Percentiles rank a stretch among this genome's conserved stretches.
Conservation (phyloP, 2,797 vertebrate genomes). For the Chelidonichthys spinosus region DNA sequence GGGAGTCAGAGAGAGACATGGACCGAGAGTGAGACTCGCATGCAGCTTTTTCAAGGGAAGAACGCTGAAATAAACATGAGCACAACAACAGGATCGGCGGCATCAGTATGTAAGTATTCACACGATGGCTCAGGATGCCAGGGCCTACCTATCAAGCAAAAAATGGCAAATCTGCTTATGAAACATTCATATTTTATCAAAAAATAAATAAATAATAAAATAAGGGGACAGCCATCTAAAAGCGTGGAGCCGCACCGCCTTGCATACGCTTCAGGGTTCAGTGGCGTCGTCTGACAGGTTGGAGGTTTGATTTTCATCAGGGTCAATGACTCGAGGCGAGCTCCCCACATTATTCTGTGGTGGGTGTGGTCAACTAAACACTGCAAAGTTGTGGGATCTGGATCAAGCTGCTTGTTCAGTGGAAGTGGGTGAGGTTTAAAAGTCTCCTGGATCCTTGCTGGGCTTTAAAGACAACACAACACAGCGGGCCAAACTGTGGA, state of each 20-base stretch:
- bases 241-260: conserved; percentile 14
- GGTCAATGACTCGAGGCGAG: conserved; percentile 41
- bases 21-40: conserved; percentile 20
- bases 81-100: conserved; percentile 47
- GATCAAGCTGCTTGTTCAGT: conserved; percentile 11
- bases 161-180: conserved; percentile 55
- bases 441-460: not conserved
- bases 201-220: conserved; percentile 20
- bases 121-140: conserved; percentile 16
- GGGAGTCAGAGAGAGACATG: conserved; percentile 12
- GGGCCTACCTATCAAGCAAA: conserved; percentile 49
- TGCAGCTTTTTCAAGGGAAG: conserved; percentile 46
- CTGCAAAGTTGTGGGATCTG: not conserved
- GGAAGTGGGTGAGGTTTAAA: conserved; percentile 15
- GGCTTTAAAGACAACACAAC: not conserved
- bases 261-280: conserved; percentile 38
- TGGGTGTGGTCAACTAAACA: conserved; percentile 23
- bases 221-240: conserved; percentile 20
- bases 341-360: not conserved
- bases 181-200: conserved; percentile 68
- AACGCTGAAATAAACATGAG: conserved; percentile 67
- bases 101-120: conserved; percentile 63
- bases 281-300: conserved; percentile 44
- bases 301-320: conserved; percentile 57
- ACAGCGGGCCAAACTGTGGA: not conserved